Evolutionary conservation across 2,888 invertebrate species (phyloP).

Genomic region (Tineola bisselliella): DNA sequence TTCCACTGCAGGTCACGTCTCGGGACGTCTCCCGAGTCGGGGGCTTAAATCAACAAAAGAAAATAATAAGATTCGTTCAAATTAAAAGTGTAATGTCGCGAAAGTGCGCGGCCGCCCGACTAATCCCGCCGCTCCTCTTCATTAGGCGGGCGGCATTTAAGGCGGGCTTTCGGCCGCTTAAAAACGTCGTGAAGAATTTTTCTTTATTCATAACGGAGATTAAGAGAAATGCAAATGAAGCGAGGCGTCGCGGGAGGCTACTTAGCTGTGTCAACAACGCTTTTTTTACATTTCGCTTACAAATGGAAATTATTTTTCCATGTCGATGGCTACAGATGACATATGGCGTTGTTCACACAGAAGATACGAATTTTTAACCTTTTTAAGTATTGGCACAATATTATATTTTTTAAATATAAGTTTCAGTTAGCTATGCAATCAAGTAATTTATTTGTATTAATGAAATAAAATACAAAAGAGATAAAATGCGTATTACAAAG

Average conservation of each 20-base stretch:
- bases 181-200: constrained; percentile 60
- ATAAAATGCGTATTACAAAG: not conserved
- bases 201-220: constrained; percentile 68
- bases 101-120: constrained; percentile 40
- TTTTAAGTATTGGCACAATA: no score
- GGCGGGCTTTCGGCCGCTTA: constrained; percentile 40
- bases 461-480: constrained; percentile 6
- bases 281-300: constrained; percentile 30
- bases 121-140: constrained; percentile 59
- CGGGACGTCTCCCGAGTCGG: constrained; percentile 65
- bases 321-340: constrained; percentile 21
- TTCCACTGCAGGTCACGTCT: constrained; percentile 76
- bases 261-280: constrained; percentile 66
- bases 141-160: constrained; percentile 48
- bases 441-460: not conserved
- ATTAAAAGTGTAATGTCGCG: constrained; percentile 76
- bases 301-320: constrained; percentile 31
- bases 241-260: constrained; percentile 52
- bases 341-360: constrained; percentile 20
- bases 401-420: no score
- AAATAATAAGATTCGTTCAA: constrained; percentile 77
- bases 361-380: not conserved
- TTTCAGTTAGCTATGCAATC: not conserved
- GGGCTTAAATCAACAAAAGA: constrained; percentile 76
- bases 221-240: constrained; percentile 66